Base-by-base conservation (phyloP, 2,113 vertebrate species). In the Notechis scutatus region DNA sequence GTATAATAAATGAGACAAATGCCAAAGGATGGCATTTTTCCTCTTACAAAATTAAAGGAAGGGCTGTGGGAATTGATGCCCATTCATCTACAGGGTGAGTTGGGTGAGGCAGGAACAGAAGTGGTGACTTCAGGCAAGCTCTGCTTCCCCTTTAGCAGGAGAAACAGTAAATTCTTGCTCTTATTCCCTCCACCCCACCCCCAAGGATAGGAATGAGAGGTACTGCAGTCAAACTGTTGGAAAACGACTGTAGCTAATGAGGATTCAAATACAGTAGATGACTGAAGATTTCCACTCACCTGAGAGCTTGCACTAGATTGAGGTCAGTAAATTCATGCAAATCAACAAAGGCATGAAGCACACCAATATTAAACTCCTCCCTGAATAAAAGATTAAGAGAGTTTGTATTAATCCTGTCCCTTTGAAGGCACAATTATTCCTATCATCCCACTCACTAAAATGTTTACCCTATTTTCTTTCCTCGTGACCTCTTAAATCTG, bases 281-380 rank as follows among this genome's bases (percentile, higher is more conserved):
- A 24, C 18, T 34, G 87, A 59, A 45, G 55, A 57, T 29, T 39
- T 64, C 8, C 74, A 90, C 95, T 98, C 95, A 99, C 98, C 98
- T 98, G 94, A 99, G 98, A 8, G 98, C 98, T 96, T 99, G 98
- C 21, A 99, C 98, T n/a, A 99, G 96, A 94, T 99, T 99, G 92
- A 99, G 98, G 96, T 99, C 98, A 0, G 98, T 99, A 96, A 99
- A 99, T 96, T 99, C 98, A 0, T 99, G 98, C 90, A 99, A 98
- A 95, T 99, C 98, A 86, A 99, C 98, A 56, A 99, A 99, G 52
- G 98, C 98, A 92, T 99, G 98, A 91, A 99, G 98, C 85, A 99
- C 98, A 23, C 98, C 98, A 93, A 99, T 97, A 95, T 99, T 99
- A 92, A 99, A 98, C 90, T 99, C 98, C 69, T 99, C 98, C 96